Evolutionary conservation across 2,797 vertebrate species (phyloP), one percentile per base, ranked within the genome.

Genomic region (Sphaeramia orbicularis): DNA sequence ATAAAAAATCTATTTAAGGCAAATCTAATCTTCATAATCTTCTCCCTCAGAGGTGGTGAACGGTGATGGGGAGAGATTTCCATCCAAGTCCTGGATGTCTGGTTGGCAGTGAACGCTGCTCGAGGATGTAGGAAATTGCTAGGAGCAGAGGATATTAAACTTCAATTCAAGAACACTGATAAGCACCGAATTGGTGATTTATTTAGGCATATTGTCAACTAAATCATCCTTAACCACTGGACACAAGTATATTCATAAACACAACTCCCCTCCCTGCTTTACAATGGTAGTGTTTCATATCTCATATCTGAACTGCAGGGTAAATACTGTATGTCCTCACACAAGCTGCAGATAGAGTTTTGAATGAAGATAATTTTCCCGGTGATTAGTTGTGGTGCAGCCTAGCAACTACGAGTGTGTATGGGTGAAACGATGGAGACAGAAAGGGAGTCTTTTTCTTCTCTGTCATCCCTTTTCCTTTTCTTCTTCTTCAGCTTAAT

Each of bases 21-120:
- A 89, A 93, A 92, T 92, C 86, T 89, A 92, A 94, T 93, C 89
- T 91, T 87, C 87, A 85, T 91, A 89, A 94, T 92, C 91, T 92
- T 82, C 83, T 73, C 78, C 86, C 74, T 90, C 78, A 54, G 76
- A 91, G 85, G 84, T 90, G 89, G 87, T 77, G 87, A 88, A 85
- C 80, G 52, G 80, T 69, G 89, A 89, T 92, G 30, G 72, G 86
- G 83, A 83, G 69, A 89, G 85, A 91, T 91, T 90, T 90, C 83
- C 85, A 87, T 89, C 84, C 80, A 53, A 80, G 85, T 85, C 71
- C 62, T 73, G 69, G 78, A 71, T 65, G 73, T 67, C 78, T 81
- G 80, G 66, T 74, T 74, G 83, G 80, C 63, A 61, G 67, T 53
- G 70, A 74, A 59, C 83, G 50, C 49, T 73, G 71, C 81, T 66